A percentile compares a stretch with the other conserved stretches of the same genome.
phyloP scores from a whole-genome alignment of 2,888 invertebrate species.

The Apocheima hispidaria region DNA sequence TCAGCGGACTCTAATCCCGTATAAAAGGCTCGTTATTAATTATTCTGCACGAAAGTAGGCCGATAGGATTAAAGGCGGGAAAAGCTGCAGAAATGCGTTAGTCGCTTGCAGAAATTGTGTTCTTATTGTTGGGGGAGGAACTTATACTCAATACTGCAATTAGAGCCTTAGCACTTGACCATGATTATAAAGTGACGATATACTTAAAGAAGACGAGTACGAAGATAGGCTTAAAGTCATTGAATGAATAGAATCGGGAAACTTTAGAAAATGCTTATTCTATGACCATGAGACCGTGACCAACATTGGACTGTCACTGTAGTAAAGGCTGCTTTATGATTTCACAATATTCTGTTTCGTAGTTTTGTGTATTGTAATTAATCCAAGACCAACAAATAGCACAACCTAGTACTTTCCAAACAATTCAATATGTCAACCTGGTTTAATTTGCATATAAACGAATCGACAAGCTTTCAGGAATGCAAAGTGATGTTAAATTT shows the following conservation, averaged over 20 bases:
- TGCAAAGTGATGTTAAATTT: slow-evolving; percentile 48
- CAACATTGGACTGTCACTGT: too few species aligned
- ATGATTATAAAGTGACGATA: too few species aligned
- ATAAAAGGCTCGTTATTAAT: slow-evolving; percentile 43
- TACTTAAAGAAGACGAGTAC: too few species aligned
- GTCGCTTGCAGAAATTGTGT: slow-evolving; percentile 1
- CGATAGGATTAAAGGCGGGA: slow-evolving; percentile 27
- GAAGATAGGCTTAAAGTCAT: too few species aligned
- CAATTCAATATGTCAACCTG: slow-evolving; percentile 7
- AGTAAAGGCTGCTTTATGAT: background rate
- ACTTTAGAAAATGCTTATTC: background rate
- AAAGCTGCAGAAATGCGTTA: slow-evolving; percentile 27
- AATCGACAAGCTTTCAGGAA: slow-evolving; percentile 25
- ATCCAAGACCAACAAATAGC: background rate
- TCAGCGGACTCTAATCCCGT: slow-evolving; percentile 39
- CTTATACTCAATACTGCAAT: background rate
- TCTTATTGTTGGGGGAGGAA: background rate
- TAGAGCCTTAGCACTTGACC: too few species aligned
- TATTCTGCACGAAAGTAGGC: slow-evolving; percentile 39
- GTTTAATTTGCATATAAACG: slow-evolving; percentile 27
- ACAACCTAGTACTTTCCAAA: background rate
- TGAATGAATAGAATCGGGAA: too few species aligned
- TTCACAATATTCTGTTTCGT: background rate
- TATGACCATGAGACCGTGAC: too few species aligned
- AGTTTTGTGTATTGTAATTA: background rate